These are phyloP conservation scores for Nipponacmea schrenckii DNA, from an alignment of 2,888 invertebrate species.

Conservation along the genomic window DNA sequence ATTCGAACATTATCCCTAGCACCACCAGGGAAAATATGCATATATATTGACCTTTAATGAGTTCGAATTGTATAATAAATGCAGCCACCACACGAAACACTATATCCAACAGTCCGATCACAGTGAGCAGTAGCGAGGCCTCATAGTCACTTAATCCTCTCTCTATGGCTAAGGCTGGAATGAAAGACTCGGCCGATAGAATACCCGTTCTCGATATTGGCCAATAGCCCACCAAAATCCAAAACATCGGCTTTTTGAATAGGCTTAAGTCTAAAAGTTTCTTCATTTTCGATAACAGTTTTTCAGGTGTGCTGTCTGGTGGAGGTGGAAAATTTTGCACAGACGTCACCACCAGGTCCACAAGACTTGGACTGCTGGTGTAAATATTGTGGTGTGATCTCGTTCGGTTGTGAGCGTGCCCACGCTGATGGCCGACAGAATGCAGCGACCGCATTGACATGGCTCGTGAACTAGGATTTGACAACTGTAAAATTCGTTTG, in stretches of 20 bases:
- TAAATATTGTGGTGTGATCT: too few species aligned
- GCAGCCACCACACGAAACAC: constrained; percentile 17
- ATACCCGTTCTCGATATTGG: neutral
- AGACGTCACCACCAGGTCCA: too few species aligned
- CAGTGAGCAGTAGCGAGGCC: constrained; percentile 11
- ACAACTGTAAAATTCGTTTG: too few species aligned
- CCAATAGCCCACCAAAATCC: constrained; percentile 4
- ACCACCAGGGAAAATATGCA: neutral
- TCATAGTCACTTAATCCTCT: constrained; percentile 14
- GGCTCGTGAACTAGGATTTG: too few species aligned
- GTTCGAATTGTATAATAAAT: constrained; percentile 12
- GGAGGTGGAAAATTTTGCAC: too few species aligned
- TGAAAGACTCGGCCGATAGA: constrained; percentile 1
- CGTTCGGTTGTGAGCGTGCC: too few species aligned
- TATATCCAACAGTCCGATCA: constrained; percentile 13
- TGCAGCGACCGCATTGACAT: too few species aligned
- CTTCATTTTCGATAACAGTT: too few species aligned
- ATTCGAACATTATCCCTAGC: constrained; percentile 12
- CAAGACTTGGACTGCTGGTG: too few species aligned
- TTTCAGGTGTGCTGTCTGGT: too few species aligned
- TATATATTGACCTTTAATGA: constrained; percentile 18
- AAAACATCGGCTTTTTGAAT: constrained; percentile 3
- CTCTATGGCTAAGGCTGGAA: constrained; percentile 18
- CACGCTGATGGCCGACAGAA: too few species aligned
- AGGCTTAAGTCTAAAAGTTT: constrained; percentile 4